Evolutionary conservation across 2,797 vertebrate genomes (phyloP).

Genomic region (Malurus leucopterus): DNA sequence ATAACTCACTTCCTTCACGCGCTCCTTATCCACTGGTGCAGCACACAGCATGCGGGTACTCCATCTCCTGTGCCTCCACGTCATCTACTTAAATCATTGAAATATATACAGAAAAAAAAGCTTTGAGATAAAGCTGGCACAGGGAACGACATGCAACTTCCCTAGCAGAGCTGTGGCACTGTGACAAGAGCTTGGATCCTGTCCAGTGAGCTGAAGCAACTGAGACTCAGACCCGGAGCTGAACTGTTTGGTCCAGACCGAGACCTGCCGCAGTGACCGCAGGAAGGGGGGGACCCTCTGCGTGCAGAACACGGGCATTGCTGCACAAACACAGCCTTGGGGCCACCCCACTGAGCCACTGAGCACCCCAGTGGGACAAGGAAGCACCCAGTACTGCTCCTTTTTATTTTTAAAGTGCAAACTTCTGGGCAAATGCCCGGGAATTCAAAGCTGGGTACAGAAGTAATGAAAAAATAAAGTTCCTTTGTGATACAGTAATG

Average conservation of each 20-base stretch:
- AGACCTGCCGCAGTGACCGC: background rate
- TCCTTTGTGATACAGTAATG: background rate
- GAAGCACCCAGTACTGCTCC: background rate
- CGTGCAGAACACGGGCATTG: background rate
- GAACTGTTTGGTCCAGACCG: accelerated
- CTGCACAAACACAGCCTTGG: background rate
- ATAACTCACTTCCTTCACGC: constrained; percentile 18
- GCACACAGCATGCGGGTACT: background rate
- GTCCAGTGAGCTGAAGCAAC: background rate
- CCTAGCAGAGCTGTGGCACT: background rate
- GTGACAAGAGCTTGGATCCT: constrained; percentile 8
- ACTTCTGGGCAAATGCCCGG: background rate
- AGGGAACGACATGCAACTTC: background rate
- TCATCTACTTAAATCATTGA: constrained; percentile 31
- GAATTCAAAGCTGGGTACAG: background rate
- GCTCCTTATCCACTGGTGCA: background rate
- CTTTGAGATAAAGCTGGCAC: constrained; percentile 23
- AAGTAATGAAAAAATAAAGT: background rate
- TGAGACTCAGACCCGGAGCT: background rate
- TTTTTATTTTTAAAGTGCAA: background rate
- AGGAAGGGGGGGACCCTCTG: background rate
- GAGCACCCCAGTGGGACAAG: background rate
- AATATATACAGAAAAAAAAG: constrained; percentile 11
- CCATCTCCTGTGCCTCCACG: background rate
- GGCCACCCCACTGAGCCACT: background rate